Percentiles rank a stretch among this genome's conserved stretches.
phyloP scores from a whole-genome alignment of 2,113 vertebrate species.

The Neomonachus schauinslandi region DNA sequence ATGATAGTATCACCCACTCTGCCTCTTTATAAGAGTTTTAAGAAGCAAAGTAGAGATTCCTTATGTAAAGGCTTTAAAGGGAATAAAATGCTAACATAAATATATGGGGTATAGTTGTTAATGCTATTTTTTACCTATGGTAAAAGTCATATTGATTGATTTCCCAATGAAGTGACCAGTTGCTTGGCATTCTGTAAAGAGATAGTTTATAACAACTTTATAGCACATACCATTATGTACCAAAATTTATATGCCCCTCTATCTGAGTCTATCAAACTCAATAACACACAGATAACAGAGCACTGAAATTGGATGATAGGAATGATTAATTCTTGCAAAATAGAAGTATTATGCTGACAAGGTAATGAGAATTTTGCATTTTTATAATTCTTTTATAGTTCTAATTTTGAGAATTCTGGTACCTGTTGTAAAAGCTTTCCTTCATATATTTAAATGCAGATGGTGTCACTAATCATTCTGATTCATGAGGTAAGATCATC shows the following conservation, averaged over 20 bases:
- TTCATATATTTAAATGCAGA: constrained; percentile 5
- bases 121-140: not conserved
- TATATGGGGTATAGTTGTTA: not conserved
- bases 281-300: not conserved
- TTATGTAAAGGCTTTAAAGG: constrained; percentile 2
- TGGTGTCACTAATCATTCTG: constrained; percentile 39
- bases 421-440: not conserved
- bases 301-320: not conserved
- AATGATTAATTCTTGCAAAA: constrained; percentile 54
- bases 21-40: not conserved
- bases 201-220: not conserved
- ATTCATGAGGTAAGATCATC: not conserved
- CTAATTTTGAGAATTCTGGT: constrained; percentile 20
- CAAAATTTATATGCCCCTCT: constrained; percentile 31
- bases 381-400: constrained; percentile 32
- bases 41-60: not conserved
- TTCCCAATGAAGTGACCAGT: constrained; percentile 33
- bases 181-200: constrained; percentile 28
- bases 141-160: constrained; percentile 16
- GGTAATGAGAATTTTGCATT: constrained; percentile 34
- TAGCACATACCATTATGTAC: not conserved
- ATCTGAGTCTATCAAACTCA: constrained; percentile 27
- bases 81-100: not conserved
- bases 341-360: not conserved
- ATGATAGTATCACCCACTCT: not conserved